These are phyloP conservation scores for Siniperca scherzeri DNA, from an alignment of 2,797 vertebrate genomes.

Conservation along the genomic window DNA sequence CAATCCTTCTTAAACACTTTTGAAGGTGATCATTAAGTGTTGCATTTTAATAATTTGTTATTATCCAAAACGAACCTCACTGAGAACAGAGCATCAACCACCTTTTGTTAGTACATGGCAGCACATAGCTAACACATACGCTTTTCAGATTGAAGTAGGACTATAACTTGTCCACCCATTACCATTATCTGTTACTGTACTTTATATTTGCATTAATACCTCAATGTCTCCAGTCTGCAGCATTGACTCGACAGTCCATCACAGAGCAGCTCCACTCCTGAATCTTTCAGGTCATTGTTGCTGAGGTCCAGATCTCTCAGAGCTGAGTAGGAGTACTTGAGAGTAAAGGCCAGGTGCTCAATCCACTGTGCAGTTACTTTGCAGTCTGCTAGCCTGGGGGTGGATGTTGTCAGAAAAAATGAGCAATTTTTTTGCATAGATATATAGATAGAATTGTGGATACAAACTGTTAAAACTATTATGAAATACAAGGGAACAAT, in stretches of 20 bases:
- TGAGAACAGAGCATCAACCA: too few relatives aligned
- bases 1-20: too few relatives aligned
- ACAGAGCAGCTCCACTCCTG: slow-evolving; percentile 38
- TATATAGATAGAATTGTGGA: background rate
- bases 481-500: background rate
- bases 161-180: background rate
- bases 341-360: slow-evolving; percentile 23
- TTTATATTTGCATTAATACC: slow-evolving; percentile 17
- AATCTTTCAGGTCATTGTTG: slow-evolving; percentile 55
- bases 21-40: too few relatives aligned
- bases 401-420: background rate
- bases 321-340: slow-evolving; percentile 25
- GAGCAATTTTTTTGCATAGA: too few relatives aligned
- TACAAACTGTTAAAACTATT: background rate
- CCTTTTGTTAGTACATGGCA: too few relatives aligned
- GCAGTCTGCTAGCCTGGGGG: slow-evolving; percentile 50
- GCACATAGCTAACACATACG: too few relatives aligned
- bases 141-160: too few relatives aligned
- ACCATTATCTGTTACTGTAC: background rate
- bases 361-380: slow-evolving; percentile 36
- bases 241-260: slow-evolving; percentile 24
- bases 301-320: slow-evolving; percentile 55
- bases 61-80: too few relatives aligned
- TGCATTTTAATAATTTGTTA: too few relatives aligned
- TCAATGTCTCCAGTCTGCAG: slow-evolving; percentile 47